phyloP scores from a whole-genome alignment of 2,797 vertebrate genomes.

The Ctenopoma kingsleyae region DNA sequence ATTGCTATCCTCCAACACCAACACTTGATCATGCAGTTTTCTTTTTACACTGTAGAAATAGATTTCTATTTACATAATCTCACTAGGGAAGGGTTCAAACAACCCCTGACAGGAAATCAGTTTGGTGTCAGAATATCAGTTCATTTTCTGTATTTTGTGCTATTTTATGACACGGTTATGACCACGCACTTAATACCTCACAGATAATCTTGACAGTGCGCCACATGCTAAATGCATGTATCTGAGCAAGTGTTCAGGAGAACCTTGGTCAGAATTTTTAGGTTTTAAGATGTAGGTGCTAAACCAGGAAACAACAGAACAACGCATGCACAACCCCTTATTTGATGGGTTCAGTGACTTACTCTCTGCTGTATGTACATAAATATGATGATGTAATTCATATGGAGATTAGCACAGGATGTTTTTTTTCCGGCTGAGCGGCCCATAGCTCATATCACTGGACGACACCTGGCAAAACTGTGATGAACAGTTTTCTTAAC shows the following conservation, averaged over 20 bases:
- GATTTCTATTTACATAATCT: neutral
- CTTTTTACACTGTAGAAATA: no score
- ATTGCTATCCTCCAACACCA: neutral
- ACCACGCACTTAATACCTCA: no score
- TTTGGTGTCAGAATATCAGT: neutral
- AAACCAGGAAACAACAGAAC: no score
- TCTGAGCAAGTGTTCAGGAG: neutral
- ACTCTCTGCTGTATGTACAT: neutral
- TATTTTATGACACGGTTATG: no score
- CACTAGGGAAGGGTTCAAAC: neutral
- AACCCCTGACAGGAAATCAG: neutral
- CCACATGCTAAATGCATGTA: no score
- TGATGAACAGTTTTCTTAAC: neutral
- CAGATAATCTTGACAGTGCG: no score
- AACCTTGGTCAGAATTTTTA: neutral
- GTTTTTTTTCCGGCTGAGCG: neutral
- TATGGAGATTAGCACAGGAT: neutral
- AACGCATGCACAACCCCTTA: neutral
- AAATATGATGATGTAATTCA: slow-evolving; percentile 11
- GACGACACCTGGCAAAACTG: slow-evolving; percentile 1
- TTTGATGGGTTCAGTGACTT: neutral
- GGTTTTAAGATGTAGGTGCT: no score
- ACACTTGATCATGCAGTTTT: neutral
- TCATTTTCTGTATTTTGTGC: no score
- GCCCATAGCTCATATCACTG: neutral